Percentiles rank a stretch among this genome's conserved stretches.
Evolutionary conservation across 1,140 invertebrate genomes (phyloP).

Genomic region (Scaptomyza pallida): DNA sequence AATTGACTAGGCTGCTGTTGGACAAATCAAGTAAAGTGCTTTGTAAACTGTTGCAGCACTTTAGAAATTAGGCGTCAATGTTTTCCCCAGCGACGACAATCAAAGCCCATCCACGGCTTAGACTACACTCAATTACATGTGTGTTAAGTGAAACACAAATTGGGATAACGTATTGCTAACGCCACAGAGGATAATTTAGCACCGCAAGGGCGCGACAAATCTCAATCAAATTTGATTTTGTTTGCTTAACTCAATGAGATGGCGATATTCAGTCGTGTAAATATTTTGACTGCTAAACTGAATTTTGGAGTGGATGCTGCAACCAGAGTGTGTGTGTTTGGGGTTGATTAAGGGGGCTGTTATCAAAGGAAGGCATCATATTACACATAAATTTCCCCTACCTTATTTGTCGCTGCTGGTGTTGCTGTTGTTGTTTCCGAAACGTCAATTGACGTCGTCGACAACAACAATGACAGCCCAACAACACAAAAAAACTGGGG

Average conservation of each 20-base stretch:
- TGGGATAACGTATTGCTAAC: constrained; percentile 20
- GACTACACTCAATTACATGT: constrained; percentile 38
- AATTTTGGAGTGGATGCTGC: constrained; percentile 10
- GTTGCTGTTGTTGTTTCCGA: constrained; percentile 25
- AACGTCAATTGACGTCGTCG: constrained; percentile 28
- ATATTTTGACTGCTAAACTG: constrained; percentile 41
- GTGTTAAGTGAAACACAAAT: constrained; percentile 46
- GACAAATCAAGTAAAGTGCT: constrained; percentile 11
- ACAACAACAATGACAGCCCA: constrained; percentile 1
- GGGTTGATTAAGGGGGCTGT: background rate
- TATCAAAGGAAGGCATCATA: constrained; percentile 30
- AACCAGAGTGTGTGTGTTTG: background rate
- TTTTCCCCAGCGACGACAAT: constrained; percentile 17
- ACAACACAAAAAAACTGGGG: background rate
- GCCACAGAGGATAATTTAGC: constrained; percentile 23
- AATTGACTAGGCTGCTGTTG: background rate
- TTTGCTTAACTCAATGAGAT: constrained; percentile 55
- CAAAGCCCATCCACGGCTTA: background rate
- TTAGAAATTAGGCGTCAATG: constrained; percentile 20
- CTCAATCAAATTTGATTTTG: constrained; percentile 46
- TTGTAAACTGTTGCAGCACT: constrained; percentile 17
- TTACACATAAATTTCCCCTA: constrained; percentile 40
- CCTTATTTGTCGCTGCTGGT: background rate
- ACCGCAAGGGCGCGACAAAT: constrained; percentile 21
- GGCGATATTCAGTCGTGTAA: constrained; percentile 43